A percentile compares a stretch with the other conserved stretches of the same genome.
phyloP scores from a whole-genome alignment of 2,113 vertebrate species.

The Istiophorus platypterus region DNA sequence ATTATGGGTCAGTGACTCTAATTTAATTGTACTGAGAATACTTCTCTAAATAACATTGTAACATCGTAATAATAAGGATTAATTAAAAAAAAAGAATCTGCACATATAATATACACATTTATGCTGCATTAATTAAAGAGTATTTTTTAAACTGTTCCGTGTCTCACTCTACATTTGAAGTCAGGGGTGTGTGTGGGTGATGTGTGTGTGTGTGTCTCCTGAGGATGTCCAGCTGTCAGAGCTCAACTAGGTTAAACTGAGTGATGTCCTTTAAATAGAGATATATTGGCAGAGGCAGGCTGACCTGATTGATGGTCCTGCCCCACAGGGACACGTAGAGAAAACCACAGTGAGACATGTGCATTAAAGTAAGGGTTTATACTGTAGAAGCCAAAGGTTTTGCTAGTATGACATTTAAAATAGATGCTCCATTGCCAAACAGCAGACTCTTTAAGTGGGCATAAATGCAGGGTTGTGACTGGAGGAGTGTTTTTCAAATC shows the following conservation, averaged over 20 bases:
- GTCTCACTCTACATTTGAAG: not conserved
- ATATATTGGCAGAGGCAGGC: slow-evolving; percentile 46
- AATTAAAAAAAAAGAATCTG: too few relatives aligned
- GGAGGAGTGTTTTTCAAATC: not conserved
- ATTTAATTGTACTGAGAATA: too few relatives aligned
- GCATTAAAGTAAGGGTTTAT: not conserved
- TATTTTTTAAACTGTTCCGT: not conserved
- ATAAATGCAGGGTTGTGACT: slow-evolving; percentile 3
- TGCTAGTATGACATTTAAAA: not conserved
- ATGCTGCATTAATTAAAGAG: not conserved
- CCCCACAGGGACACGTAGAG: slow-evolving; percentile 25
- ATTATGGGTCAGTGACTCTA: too few relatives aligned
- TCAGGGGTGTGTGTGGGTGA: slow-evolving; percentile 1
- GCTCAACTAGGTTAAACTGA: slow-evolving; percentile 50
- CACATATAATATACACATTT: not conserved
- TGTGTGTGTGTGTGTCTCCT: slow-evolving; percentile 26
- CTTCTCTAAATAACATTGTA: too few relatives aligned
- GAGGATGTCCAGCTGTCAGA: slow-evolving; percentile 60
- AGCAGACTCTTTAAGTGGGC: not conserved
- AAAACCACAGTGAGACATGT: slow-evolving; percentile 17
- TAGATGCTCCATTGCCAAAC: not conserved
- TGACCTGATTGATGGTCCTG: slow-evolving; percentile 47
- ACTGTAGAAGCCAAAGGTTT: not conserved
- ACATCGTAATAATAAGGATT: too few relatives aligned
- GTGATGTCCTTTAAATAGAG: slow-evolving; percentile 57